A percentile compares a stretch with the other conserved stretches of the same genome.
Conservation (phyloP, 2,113 vertebrate species). For the Chroicocephalus ridibundus region DNA sequence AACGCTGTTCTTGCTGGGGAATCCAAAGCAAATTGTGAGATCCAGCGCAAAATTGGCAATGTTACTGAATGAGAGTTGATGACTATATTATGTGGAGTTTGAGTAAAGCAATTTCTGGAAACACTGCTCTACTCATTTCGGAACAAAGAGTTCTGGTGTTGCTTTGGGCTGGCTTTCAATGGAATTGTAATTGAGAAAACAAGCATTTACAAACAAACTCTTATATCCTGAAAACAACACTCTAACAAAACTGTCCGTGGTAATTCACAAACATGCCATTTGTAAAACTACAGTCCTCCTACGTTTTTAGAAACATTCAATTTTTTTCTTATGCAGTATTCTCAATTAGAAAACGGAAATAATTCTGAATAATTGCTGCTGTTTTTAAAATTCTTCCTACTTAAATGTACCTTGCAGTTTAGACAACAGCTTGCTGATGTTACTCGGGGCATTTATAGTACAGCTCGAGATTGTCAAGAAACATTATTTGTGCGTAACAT, state of each 20-base stretch:
- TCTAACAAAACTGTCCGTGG: background rate
- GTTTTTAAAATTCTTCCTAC: background rate
- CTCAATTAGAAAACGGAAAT: background rate
- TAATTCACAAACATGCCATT: constrained; percentile 5
- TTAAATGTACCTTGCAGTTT: background rate
- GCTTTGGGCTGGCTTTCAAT: constrained; percentile 47
- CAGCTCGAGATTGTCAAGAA: background rate
- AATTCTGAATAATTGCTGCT: background rate
- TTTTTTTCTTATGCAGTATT: background rate
- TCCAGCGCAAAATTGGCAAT: background rate
- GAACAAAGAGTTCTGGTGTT: constrained; percentile 54
- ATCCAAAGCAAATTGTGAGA: background rate
- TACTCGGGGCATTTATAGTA: background rate
- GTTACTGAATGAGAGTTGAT: constrained; percentile 23
- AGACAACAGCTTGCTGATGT: background rate
- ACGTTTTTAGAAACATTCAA: background rate
- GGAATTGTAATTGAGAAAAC: constrained; percentile 64
- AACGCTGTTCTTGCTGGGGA: constrained; percentile 11
- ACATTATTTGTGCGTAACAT: background rate
- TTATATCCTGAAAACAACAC: constrained; percentile 30
- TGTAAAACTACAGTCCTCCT: background rate
- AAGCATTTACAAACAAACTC: constrained; percentile 30
- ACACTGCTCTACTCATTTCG: constrained; percentile 48
- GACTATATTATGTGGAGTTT: constrained; percentile 40
- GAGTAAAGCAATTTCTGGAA: constrained; percentile 50